phyloP scores from a whole-genome alignment of 2,113 vertebrate species.

The Semnornis frantzii region DNA sequence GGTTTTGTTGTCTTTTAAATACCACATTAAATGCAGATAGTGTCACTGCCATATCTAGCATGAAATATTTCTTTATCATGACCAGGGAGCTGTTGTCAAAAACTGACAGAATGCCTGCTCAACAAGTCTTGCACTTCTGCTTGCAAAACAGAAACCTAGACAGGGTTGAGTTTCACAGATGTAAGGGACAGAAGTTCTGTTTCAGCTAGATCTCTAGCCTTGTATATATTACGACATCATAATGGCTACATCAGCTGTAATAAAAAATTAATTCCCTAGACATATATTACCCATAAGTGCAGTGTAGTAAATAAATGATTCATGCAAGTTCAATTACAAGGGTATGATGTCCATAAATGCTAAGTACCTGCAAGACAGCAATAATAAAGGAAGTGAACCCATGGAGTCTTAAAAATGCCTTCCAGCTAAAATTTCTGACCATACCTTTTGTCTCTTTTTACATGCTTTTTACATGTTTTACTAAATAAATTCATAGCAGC shows the following conservation, averaged over 20 bases:
- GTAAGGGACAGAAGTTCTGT: neutral
- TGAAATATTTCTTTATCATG: neutral
- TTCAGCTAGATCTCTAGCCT: constrained; percentile 12
- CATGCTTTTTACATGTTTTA: neutral
- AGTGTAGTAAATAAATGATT: constrained; percentile 64
- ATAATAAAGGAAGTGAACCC: constrained; percentile 58
- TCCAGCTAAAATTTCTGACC: constrained; percentile 36
- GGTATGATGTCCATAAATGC: constrained; percentile 52
- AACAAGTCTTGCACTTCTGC: neutral
- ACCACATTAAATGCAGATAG: neutral
- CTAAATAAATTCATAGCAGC: neutral
- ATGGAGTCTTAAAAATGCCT: constrained; percentile 38
- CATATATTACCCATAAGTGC: constrained; percentile 60
- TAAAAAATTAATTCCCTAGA: constrained; percentile 63
- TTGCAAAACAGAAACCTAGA: neutral
- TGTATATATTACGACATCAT: constrained; percentile 55
- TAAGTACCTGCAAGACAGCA: constrained; percentile 55
- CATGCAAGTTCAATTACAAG: constrained; percentile 66
- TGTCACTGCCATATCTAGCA: neutral
- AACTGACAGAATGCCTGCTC: neutral
- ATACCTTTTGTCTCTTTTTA: constrained; percentile 10
- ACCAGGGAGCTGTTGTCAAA: neutral
- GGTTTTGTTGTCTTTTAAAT: neutral
- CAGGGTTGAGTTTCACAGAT: neutral
- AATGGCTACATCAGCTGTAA: constrained; percentile 58